These are phyloP conservation scores for Pristionchus mayeri DNA, from an alignment of 2,888 invertebrate species.

Conservation along the genomic window DNA sequence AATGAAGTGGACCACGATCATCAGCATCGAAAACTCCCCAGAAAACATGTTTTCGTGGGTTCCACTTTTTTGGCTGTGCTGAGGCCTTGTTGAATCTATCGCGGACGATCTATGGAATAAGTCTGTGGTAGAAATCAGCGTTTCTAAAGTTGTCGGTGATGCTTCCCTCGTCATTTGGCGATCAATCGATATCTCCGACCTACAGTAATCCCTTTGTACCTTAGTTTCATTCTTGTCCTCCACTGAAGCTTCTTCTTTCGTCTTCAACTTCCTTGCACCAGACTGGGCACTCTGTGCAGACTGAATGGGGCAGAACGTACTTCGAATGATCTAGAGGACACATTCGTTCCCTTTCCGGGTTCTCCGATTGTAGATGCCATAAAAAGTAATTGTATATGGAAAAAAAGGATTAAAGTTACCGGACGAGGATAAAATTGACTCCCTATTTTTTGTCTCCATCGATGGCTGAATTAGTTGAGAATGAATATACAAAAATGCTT, in stretches of 20 bases:
- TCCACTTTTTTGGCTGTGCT: too few species aligned
- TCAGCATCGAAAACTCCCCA: too few species aligned
- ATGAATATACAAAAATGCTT: too few species aligned
- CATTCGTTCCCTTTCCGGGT: constrained; percentile 4
- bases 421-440: neutral
- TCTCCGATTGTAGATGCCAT: neutral
- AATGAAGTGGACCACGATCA: too few species aligned
- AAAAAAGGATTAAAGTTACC: neutral
- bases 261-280: neutral
- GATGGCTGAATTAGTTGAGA: too few species aligned
- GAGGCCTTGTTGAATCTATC: too few species aligned
- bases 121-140: constrained; percentile 71
- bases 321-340: too few species aligned
- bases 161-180: constrained; percentile 54
- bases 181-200: neutral
- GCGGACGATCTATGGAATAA: constrained; percentile 63
- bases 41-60: too few species aligned
- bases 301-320: neutral
- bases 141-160: constrained; percentile 66
- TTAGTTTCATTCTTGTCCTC: constrained; percentile 13
- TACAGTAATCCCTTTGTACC: neutral
- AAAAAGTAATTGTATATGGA: too few species aligned
- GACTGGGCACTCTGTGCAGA: neutral
- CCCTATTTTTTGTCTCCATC: too few species aligned
- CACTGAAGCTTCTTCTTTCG: neutral